A percentile compares a stretch with the other conserved stretches of the same genome.
Evolutionary conservation across 2,888 invertebrate species (phyloP).

Genomic region (Lepidonotus clava): DNA sequence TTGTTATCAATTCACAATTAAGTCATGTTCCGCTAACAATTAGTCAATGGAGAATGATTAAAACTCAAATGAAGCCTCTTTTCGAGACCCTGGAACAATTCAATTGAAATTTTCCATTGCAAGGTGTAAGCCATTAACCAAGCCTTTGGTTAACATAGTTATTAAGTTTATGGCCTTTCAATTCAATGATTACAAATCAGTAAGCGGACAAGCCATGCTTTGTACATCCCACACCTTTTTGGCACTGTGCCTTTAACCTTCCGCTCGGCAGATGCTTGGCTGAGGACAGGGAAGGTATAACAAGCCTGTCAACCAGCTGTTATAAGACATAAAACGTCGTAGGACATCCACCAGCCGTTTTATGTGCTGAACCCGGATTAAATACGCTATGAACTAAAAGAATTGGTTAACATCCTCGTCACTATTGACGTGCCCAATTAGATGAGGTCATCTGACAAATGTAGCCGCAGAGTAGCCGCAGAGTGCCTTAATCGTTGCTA

Average conservation of each 20-base stretch:
- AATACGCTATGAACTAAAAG: too few species aligned
- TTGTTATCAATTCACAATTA: too few species aligned
- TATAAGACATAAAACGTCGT: not conserved
- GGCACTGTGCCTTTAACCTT: not conserved
- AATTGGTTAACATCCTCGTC: not conserved
- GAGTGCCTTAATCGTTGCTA: too few species aligned
- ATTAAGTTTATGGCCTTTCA: not conserved
- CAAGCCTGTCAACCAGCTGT: not conserved
- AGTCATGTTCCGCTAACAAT: too few species aligned
- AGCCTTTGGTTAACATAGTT: not conserved
- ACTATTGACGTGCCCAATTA: not conserved
- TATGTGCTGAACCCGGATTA: not conserved
- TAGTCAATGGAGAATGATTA: too few species aligned
- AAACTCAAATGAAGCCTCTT: not conserved
- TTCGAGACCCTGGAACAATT: not conserved
- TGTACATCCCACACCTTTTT: not conserved
- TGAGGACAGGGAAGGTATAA: too few species aligned
- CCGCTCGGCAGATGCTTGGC: not conserved
- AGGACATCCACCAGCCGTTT: not conserved
- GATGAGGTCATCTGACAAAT: not conserved
- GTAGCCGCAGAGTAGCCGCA: too few species aligned
- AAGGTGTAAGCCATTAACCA: too few species aligned
- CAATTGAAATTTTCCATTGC: too few species aligned
- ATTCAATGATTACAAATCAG: not conserved
- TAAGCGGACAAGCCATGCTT: not conserved